These are phyloP conservation scores for Caenorhabditis drosophilae DNA, from an alignment of 2,888 invertebrate species.

Conservation along the genomic window DNA sequence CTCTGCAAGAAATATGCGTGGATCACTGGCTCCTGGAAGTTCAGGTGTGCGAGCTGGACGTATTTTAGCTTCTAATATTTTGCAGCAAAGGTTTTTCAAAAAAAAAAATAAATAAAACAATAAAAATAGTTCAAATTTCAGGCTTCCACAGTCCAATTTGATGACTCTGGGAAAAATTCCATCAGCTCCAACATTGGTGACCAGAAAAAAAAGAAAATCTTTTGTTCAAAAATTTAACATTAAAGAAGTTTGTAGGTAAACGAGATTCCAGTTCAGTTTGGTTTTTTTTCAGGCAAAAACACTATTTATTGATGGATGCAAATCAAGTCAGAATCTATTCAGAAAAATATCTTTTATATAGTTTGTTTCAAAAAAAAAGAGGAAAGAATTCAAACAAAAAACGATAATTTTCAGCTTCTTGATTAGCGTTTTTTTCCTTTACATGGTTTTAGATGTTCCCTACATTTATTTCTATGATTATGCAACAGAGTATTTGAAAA, in stretches of 20 bases:
- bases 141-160: conserved; percentile 17
- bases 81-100: conserved; percentile 1
- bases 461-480: conserved; percentile 91
- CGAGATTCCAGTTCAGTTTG: neutral
- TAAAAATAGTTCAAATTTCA: too few relatives aligned
- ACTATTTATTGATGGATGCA: neutral
- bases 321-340: neutral
- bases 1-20: conserved; percentile 13
- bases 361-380: conserved; percentile 7
- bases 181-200: conserved; percentile 43
- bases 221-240: neutral
- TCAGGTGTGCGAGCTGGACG: conserved; percentile 14
- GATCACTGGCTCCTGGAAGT: conserved; percentile 16
- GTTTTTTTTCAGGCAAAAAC: conserved; percentile 1
- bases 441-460: conserved; percentile 84
- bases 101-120: too few relatives aligned
- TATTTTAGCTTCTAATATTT: conserved; percentile 28
- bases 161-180: conserved; percentile 37
- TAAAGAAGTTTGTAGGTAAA: neutral
- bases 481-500: conserved; percentile 75
- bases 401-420: conserved; percentile 14
- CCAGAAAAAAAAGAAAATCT: conserved; percentile 20
- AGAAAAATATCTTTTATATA: neutral
- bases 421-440: conserved; percentile 76
- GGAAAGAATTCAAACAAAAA: neutral